Evolutionary conservation across 2,888 invertebrate genomes (phyloP), one percentile per base, ranked within the genome.

Genomic region (Aricia artaxerxes): DNA sequence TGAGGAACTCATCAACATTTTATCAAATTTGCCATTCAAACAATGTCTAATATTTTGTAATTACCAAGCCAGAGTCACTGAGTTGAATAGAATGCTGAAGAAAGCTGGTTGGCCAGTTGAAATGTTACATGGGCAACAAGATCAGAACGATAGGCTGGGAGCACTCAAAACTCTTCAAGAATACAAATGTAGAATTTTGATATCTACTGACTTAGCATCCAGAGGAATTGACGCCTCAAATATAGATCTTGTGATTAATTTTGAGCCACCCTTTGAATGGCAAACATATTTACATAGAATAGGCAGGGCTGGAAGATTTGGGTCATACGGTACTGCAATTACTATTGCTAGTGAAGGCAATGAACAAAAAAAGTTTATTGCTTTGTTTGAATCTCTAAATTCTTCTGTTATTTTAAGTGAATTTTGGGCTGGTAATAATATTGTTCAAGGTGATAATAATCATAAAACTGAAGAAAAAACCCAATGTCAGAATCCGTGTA

Each of bases 171-270:
- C 96, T 83, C 95, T 99, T 79, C 97, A 97, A 85, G 95, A 96
- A 73, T 97, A 97, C 86, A 96, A 97, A 87, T 97, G 97, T 85
- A 96, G 98, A 83, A 97, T 99, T 84, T 93, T 99, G 81, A 95
- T 99, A 77, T 97, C 99, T 1, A 99, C 99, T 0, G 99, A 98
- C 92, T 93, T 98, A 83, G 97, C 98, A 82, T 97, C 99, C 1
- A 95, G 99, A 83, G 99, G 99, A 13, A 97, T 99, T 82, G 99
- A 99, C 95, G 98, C 97, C 1, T 97, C 97, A 83, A 97, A 98
- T 91, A 97, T 99, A 11, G 98, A 99, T 94, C 90, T 99, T 81
- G 97, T 99, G 0, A 95, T 99, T 9, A 99, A 99, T 90, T 96
- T 99, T 86, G 99, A 99, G 88, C 93, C 97, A 53, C 98, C 99